These are phyloP conservation scores for Lycodopsis pacificus DNA, from an alignment of 2,797 vertebrate genomes.

Conservation along the genomic window DNA sequence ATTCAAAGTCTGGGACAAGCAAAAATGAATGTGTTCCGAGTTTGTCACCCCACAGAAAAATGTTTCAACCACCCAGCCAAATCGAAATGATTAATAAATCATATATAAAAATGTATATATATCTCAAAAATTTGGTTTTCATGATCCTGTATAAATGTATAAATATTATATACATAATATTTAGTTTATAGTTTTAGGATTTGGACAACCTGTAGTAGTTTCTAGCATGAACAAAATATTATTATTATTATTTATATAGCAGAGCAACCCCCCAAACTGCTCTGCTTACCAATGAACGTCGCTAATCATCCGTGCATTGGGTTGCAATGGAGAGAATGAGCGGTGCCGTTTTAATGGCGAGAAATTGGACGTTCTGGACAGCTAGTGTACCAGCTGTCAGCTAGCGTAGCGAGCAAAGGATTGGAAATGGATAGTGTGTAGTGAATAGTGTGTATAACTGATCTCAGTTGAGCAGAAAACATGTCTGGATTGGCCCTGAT, in stretches of 20 bases:
- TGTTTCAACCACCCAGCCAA: too few species aligned
- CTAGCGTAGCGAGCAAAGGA: slow-evolving; percentile 10
- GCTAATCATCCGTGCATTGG: slow-evolving; percentile 16
- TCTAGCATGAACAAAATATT: neutral
- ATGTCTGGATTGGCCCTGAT: slow-evolving; percentile 5
- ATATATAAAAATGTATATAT: too few species aligned
- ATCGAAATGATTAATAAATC: too few species aligned
- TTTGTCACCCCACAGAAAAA: too few species aligned
- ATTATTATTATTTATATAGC: neutral
- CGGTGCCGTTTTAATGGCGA: slow-evolving; percentile 17
- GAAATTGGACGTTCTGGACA: slow-evolving; percentile 13
- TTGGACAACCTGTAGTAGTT: neutral
- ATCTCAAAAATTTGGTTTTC: too few species aligned
- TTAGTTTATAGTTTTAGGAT: neutral
- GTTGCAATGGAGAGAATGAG: neutral
- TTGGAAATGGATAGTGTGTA: slow-evolving; percentile 24
- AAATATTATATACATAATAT: too few species aligned
- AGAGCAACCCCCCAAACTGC: neutral
- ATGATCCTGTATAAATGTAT: too few species aligned
- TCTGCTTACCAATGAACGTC: neutral
- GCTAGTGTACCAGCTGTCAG: neutral
- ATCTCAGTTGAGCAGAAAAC: slow-evolving; percentile 12
- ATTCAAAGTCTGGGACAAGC: neutral
- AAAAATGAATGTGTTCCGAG: too few species aligned
- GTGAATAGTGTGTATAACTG: neutral